A percentile compares a stretch with the other conserved stretches of the same genome.
Evolutionary conservation across 1,140 invertebrate species (phyloP).

Genomic region (Neuroterus valhalla): DNA sequence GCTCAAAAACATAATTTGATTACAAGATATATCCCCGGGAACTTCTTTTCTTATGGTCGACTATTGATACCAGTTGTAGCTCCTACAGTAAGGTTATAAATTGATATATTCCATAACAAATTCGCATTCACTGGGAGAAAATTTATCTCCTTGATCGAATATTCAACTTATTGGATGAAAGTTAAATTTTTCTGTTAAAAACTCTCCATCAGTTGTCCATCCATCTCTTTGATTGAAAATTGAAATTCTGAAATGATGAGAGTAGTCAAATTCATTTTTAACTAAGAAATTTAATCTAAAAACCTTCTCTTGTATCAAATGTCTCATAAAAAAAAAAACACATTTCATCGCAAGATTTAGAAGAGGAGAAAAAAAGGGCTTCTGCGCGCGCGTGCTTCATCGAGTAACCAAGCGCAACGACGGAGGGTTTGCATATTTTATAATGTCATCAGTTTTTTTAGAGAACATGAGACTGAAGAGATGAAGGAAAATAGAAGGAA

Average conservation of each 20-base stretch:
- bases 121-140: too few species aligned
- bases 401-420: constrained; percentile 4
- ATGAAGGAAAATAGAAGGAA: constrained; percentile 4
- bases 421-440: constrained; percentile 28
- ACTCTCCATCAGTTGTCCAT: too few species aligned
- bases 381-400: constrained; percentile 6
- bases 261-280: neutral
- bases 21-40: too few species aligned
- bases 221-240: neutral
- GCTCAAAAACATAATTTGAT: too few species aligned
- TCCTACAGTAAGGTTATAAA: too few species aligned
- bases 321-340: neutral
- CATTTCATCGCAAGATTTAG: neutral
- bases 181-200: too few species aligned
- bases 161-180: too few species aligned
- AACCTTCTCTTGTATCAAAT: neutral
- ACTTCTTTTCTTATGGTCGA: too few species aligned
- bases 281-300: neutral
- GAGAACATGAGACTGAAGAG: constrained; percentile 2
- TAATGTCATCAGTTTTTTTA: constrained; percentile 23
- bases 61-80: too few species aligned
- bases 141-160: too few species aligned
- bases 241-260: neutral
- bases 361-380: neutral
- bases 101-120: too few species aligned